Percentiles rank a stretch among this genome's conserved stretches.
These are phyloP conservation scores for Papilio dardanus DNA, from an alignment of 1,140 invertebrate genomes.

Conservation along the genomic window DNA sequence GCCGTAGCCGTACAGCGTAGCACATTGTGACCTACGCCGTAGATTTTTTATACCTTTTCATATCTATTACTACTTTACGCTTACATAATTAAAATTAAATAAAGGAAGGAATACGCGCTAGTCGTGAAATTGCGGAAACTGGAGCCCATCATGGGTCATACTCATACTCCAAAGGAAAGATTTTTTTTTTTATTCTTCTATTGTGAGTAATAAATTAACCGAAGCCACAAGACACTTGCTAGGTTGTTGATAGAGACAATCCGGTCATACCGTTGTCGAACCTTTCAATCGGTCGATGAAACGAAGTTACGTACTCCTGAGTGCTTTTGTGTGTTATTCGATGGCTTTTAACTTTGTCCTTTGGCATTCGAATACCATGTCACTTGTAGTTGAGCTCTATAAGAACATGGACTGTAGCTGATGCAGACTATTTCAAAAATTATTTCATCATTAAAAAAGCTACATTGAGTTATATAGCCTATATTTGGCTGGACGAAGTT, in stretches of 20 bases:
- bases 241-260: not conserved
- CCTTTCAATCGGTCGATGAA: slow-evolving; percentile 10
- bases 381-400: not conserved
- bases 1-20: not conserved
- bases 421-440: not conserved
- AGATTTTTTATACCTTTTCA: too few species aligned
- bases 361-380: not conserved
- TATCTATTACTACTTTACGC: too few species aligned
- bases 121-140: too few species aligned
- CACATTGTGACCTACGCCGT: not conserved
- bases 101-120: too few species aligned
- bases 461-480: too few species aligned
- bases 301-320: slow-evolving; percentile 16
- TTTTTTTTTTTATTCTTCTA: not conserved
- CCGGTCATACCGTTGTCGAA: not conserved
- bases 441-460: too few species aligned
- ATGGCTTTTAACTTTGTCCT: not conserved
- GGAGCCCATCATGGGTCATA: too few species aligned
- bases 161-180: too few species aligned
- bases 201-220: not conserved
- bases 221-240: not conserved
- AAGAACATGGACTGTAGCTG: too few species aligned
- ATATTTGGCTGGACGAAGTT: too few species aligned
- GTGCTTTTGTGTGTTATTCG: not conserved
- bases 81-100: too few species aligned